Base-by-base conservation (phyloP, 2,113 vertebrate species). In the Aegithalos caudatus region DNA sequence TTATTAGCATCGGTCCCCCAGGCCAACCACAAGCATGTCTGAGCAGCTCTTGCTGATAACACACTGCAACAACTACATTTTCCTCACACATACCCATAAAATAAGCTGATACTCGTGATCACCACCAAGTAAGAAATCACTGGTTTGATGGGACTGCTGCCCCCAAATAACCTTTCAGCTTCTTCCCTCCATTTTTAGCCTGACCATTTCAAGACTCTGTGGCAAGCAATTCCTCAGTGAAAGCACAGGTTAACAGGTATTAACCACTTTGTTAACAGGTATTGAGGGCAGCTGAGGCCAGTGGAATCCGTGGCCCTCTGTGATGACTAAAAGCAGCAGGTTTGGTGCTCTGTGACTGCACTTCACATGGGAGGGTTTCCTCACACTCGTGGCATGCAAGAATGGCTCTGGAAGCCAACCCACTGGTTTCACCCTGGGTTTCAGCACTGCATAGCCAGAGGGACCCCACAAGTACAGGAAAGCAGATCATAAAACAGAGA, bases 1-100 rank as follows among this genome's bases (percentile, higher is more conserved):
- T 97, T 97, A 95, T 97, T 97, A 95, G 62, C 70, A 58, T 94
- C 1, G 0, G 73, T 90, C 54, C 73, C 45, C 81, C 64, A 92
- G 92, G 73, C 86, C 74, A 84, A 96, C 96, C 95, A 94, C 93
- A 97, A 93, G n/a, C 95, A 95, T 58, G 86, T 80, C 85, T 93
- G 86, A 94, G 64, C 65, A 76, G 88, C 82, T 76, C 47, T 91
- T 88, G 54, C 91, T 92, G 96, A 97, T 96, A 97, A 94, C 91
- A 81, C 56, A 29, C 57, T 71, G 61, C 77, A 84, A 61, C 51
- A 84, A 74, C 81, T 81, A 60, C 33, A 42, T 80, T 95, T 86
- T 62, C 77, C 58, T 82, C 86, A 88, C 78, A 77, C 35, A 45
- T 58, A 72, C 54, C 78, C 85, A 67, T 73, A 94, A 91, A 93